Base-by-base conservation (phyloP, 2,888 invertebrate genomes). In the Amiota minor region DNA sequence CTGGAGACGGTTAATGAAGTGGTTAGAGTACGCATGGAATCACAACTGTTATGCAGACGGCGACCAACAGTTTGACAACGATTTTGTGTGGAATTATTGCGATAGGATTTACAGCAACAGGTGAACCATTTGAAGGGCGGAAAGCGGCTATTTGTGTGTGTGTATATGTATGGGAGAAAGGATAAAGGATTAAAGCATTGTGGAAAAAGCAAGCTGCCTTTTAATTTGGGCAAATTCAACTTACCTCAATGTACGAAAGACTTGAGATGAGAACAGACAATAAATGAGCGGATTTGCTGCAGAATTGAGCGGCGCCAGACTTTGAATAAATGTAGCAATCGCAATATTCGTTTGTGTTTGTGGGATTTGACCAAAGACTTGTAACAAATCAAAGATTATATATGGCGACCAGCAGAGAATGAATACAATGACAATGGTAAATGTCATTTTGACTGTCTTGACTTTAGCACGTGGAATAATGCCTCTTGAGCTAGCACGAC, bases 361-460 rank as follows among this genome's bases (percentile, higher is more conserved):
- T 0, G 96, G 95, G 78, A 97, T 93, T 87, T 94, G 93, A 20
- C 93, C 95, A 89, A 94, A 97, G 61, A 97, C 97, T 92, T 97
- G 96, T 6, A 97, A 93, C 72, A 97, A 90, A 89, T 97, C 96
- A 90, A 96, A 98, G 72, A 98, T 92, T 89, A 98, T 96, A 91
- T 97, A 98, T 0, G 98, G 98, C 72, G 96, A 96, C 97, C 98
- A 98, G 91, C 98, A 98, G 10, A 97, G 90, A 77, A 98, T 94
- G 90, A 98, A 98, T 50, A 97, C 97, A 84, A 97, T 95, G 75
- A 98, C 97, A 84, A 98, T 98, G 80, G 97, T 97, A 81, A 98
- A 95, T 0, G 98, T 98, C 97, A 98, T 98, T 91, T 98, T 98
- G 76, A 98, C 96, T 16, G 97, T 98, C 91, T 98, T 98, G 83